These are phyloP conservation scores for Melanotaenia boesemani DNA, from an alignment of 2,797 vertebrate genomes.

Conservation along the genomic window DNA sequence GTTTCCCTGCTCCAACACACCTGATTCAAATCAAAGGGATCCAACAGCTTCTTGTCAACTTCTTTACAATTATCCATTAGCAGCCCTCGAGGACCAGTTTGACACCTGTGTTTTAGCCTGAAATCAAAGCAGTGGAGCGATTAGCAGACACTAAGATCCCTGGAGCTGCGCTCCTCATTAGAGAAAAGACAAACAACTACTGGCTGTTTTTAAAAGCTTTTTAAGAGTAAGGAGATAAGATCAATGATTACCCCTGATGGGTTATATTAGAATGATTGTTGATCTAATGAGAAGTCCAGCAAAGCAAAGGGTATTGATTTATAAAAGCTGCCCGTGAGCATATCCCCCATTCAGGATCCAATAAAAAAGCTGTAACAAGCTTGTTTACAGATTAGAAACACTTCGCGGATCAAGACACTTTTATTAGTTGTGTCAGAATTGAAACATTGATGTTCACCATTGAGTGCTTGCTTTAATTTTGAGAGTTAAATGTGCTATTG, in stretches of 20 bases:
- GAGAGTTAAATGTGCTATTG: not conserved
- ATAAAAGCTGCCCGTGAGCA: not conserved
- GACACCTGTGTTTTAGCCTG: not conserved
- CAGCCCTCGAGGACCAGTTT: too few species aligned
- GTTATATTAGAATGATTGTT: not conserved
- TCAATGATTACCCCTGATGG: not conserved
- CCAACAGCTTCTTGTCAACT: too few species aligned
- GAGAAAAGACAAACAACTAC: not conserved
- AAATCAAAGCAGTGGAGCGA: not conserved
- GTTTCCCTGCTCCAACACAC: too few species aligned
- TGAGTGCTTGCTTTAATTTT: not conserved
- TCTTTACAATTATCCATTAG: too few species aligned
- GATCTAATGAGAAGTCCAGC: not conserved
- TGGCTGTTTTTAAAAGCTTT: not conserved
- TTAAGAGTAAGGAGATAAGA: not conserved
- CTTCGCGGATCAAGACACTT: not conserved
- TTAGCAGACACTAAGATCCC: not conserved
- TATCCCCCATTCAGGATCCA: not conserved
- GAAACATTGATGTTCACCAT: not conserved
- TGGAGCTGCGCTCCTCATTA: not conserved
- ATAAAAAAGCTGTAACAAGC: not conserved
- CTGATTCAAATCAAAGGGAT: too few species aligned
- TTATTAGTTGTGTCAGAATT: not conserved
- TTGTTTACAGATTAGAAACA: constrained; percentile 8
- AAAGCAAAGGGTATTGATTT: not conserved